A percentile compares a stretch with the other conserved stretches of the same genome.
phyloP scores from a whole-genome alignment of 2,888 invertebrate species.

The Malthinus flaveolus region DNA sequence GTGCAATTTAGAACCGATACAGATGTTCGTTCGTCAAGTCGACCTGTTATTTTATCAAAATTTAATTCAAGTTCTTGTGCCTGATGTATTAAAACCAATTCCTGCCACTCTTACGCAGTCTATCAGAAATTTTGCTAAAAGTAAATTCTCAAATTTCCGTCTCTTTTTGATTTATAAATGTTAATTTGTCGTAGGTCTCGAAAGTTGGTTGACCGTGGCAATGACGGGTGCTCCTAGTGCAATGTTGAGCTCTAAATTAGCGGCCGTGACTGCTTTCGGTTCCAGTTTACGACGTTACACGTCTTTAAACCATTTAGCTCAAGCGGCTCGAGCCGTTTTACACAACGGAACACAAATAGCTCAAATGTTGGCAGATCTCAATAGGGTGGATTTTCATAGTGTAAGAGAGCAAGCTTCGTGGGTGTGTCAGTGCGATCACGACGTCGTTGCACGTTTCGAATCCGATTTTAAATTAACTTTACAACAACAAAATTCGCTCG shows the following conservation, averaged over 20 bases:
- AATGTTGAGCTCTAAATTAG: slow-evolving; percentile 80
- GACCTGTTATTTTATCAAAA: slow-evolving; percentile 95
- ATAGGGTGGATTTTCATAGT: slow-evolving; percentile 97
- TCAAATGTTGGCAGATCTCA: slow-evolving; percentile 95
- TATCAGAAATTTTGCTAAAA: slow-evolving; percentile 90
- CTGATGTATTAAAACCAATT: slow-evolving; percentile 93
- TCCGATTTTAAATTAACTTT: slow-evolving; percentile 91
- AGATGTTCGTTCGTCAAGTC: slow-evolving; percentile 78
- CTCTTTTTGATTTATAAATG: neutral
- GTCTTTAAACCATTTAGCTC: slow-evolving; percentile 93
- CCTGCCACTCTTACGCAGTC: slow-evolving; percentile 93
- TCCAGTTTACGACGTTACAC: slow-evolving; percentile 95
- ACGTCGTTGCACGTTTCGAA: slow-evolving; percentile 75
- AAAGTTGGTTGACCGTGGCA: slow-evolving; percentile 84
- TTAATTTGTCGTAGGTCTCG: slow-evolving; percentile 62
- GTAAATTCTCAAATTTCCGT: slow-evolving; percentile 40
- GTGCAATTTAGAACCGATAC: slow-evolving; percentile 71
- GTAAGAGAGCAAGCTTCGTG: slow-evolving; percentile 93
- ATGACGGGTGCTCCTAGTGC: slow-evolving; percentile 81
- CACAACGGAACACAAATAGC: slow-evolving; percentile 93
- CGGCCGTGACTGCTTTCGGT: slow-evolving; percentile 88
- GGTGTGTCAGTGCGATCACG: slow-evolving; percentile 95
- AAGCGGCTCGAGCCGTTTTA: slow-evolving; percentile 91
- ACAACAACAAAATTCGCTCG: slow-evolving; percentile 89
- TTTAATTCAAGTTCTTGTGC: slow-evolving; percentile 93